These are phyloP conservation scores for Enteromius paludinosus DNA, from an alignment of 2,797 vertebrate genomes.

Conservation along the genomic window DNA sequence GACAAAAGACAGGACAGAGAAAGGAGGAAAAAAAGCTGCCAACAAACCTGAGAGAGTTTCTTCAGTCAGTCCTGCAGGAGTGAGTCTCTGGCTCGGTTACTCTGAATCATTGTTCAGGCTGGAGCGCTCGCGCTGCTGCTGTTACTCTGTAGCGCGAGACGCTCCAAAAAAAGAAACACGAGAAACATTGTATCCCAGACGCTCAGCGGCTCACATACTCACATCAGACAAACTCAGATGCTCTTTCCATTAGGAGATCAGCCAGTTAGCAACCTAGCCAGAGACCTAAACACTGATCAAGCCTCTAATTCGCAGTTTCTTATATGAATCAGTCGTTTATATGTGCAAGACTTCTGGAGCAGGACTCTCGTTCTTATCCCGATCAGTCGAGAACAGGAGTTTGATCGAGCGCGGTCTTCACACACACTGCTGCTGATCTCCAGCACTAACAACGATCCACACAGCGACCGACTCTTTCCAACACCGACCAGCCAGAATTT, in stretches of 20 bases:
- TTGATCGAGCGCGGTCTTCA: slow-evolving; percentile 55
- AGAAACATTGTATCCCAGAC: slow-evolving; percentile 48
- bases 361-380: slow-evolving; percentile 56
- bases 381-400: slow-evolving; percentile 53
- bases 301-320: slow-evolving; percentile 64
- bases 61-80: slow-evolving; percentile 59
- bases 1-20: neutral
- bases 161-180: slow-evolving; percentile 13
- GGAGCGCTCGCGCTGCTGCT: slow-evolving; percentile 47
- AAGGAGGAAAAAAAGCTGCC: slow-evolving; percentile 21
- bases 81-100: slow-evolving; percentile 59
- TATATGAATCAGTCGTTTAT: slow-evolving; percentile 59
- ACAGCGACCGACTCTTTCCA: slow-evolving; percentile 75
- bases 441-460: slow-evolving; percentile 73
- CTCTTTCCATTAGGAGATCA: slow-evolving; percentile 67
- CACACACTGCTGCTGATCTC: slow-evolving; percentile 66
- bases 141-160: slow-evolving; percentile 48
- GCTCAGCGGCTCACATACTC: slow-evolving; percentile 59
- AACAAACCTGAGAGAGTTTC: slow-evolving; percentile 78
- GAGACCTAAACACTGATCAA: slow-evolving; percentile 76
- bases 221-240: slow-evolving; percentile 66
- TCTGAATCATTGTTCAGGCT: slow-evolving; percentile 73
- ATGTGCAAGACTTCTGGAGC: slow-evolving; percentile 40
- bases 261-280: slow-evolving; percentile 80
- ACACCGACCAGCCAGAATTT: slow-evolving; percentile 69